Evolutionary conservation across 1,140 invertebrate genomes (phyloP).

Genomic region (Ganaspis sp.): DNA sequence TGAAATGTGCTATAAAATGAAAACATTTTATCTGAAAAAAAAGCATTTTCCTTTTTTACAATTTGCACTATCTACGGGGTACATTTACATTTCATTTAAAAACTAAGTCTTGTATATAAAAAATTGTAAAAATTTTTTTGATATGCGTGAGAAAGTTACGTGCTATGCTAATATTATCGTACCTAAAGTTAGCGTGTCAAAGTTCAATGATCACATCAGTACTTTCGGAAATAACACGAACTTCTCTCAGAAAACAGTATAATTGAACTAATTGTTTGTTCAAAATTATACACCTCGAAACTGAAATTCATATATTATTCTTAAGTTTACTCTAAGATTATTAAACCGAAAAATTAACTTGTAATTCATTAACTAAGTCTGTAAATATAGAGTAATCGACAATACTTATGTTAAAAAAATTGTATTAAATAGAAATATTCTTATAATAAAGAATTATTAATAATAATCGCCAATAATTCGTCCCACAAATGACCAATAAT

Average conservation of each 20-base stretch:
- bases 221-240: slow-evolving; percentile 23
- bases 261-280: slow-evolving; percentile 27
- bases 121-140: slow-evolving; percentile 3
- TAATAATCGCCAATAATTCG: too few species aligned
- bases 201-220: slow-evolving; percentile 13
- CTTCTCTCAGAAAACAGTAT: background rate
- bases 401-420: too few species aligned
- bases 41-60: background rate
- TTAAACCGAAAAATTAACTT: too few species aligned
- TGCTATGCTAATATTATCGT: slow-evolving; percentile 14
- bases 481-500: too few species aligned
- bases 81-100: background rate
- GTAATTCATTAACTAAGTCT: background rate
- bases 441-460: too few species aligned
- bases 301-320: background rate
- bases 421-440: too few species aligned
- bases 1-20: background rate
- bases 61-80: background rate
- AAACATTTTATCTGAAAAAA: too few species aligned
- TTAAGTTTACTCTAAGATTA: background rate
- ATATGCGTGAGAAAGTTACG: slow-evolving; percentile 27
- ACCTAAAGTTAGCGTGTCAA: background rate
- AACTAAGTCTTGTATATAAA: slow-evolving; percentile 17
- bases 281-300: slow-evolving; percentile 1
- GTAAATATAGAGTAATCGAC: slow-evolving; percentile 8